Percentiles rank a stretch among this genome's conserved stretches.
These are phyloP conservation scores for Allacma fusca DNA, from an alignment of 2,888 invertebrate species.

Conservation along the genomic window DNA sequence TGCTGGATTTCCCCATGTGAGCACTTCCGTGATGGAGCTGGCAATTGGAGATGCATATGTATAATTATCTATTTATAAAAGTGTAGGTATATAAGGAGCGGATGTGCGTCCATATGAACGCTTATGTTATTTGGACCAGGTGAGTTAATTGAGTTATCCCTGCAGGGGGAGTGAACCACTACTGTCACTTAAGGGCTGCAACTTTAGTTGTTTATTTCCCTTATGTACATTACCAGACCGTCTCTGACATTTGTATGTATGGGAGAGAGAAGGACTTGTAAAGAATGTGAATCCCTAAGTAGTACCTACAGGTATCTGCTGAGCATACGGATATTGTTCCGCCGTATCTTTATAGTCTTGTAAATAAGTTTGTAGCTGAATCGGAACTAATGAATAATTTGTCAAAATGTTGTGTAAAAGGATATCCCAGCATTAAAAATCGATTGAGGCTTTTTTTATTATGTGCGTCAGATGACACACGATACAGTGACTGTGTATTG, in stretches of 20 bases:
- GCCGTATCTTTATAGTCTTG: too few relatives aligned
- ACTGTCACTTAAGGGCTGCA: not conserved
- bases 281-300: too few relatives aligned
- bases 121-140: slow-evolving; percentile 12
- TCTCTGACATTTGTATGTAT: too few relatives aligned
- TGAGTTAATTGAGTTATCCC: slow-evolving; percentile 40
- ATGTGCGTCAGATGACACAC: not conserved
- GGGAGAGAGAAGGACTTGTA: too few relatives aligned
- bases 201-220: not conserved
- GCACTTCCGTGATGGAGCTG: too few relatives aligned
- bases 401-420: slow-evolving; percentile 16
- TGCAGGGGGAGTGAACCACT: slow-evolving; percentile 24
- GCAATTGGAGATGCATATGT: too few relatives aligned
- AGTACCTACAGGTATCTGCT: too few relatives aligned
- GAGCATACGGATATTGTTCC: too few relatives aligned
- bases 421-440: slow-evolving; percentile 26
- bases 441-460: slow-evolving; percentile 20
- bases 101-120: not conserved
- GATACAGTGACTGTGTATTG: not conserved
- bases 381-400: slow-evolving; percentile 17
- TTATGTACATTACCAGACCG: too few relatives aligned
- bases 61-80: too few relatives aligned
- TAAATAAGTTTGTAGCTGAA: not conserved
- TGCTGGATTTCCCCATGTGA: too few relatives aligned
- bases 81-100: too few relatives aligned